phyloP scores from a whole-genome alignment of 2,888 invertebrate species.

The Nephrotoma guestfalica region DNA sequence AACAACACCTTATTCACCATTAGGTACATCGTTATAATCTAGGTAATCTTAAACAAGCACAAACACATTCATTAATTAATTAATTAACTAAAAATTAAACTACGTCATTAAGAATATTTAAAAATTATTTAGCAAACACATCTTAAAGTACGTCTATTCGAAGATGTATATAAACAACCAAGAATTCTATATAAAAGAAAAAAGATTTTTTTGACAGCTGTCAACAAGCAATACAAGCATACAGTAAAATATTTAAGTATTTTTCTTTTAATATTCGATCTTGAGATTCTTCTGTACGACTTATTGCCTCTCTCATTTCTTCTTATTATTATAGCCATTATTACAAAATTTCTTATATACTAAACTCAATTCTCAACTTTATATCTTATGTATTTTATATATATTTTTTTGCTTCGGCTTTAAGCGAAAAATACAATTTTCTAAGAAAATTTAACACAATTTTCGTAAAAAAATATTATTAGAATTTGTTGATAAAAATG shows the following conservation, averaged over 20 bases:
- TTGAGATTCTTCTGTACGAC: not conserved
- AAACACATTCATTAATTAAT: not conserved
- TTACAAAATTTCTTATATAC: not conserved
- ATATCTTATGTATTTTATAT: not conserved
- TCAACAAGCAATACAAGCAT: slow-evolving; percentile 8
- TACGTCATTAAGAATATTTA: not conserved
- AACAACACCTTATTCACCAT: slow-evolving; percentile 1
- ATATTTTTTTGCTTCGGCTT: not conserved
- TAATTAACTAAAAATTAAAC: not conserved
- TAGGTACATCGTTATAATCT: not conserved
- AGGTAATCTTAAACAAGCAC: not conserved
- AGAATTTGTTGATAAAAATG: not conserved
- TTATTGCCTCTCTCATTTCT: not conserved
- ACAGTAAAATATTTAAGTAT: not conserved
- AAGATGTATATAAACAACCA: not conserved
- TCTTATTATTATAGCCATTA: not conserved
- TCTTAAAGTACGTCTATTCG: not conserved
- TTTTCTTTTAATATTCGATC: not conserved
- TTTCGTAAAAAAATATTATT: not conserved
- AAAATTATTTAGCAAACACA: not conserved
- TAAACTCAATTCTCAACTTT: not conserved
- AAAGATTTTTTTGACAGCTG: slow-evolving; percentile 4
- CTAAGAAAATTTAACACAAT: not conserved
- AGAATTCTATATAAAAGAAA: not conserved
- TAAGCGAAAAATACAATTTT: not conserved